Evolutionary conservation across 2,113 vertebrate species (phyloP), one percentile per base, ranked within the genome.

Genomic region (Glaucomys volans): DNA sequence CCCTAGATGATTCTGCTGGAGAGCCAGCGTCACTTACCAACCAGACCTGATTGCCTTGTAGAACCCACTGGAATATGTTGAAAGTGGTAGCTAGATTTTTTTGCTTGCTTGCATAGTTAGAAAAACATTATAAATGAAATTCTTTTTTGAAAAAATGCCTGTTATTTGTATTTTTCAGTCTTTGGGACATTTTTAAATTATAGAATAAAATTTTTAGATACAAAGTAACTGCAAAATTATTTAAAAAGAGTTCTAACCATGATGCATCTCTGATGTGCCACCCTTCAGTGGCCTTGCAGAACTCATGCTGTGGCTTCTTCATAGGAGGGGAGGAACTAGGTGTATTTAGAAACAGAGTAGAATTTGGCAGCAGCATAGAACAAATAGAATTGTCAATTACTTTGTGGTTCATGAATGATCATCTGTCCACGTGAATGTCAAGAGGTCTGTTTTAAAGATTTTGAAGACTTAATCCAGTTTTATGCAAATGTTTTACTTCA

Each of bases 161-260:
- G 84, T 77, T 30, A 16, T 97, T 97, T 97, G 81, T 82, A 87
- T 9, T 79, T 91, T 96, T 57, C 17, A 96, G 62, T 93, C 42
- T 96, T 96, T 80, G 88, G 92, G 92, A 97, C 92, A 69, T 95
- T 92, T 95, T 66, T 57, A 37, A 95, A 84, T 88, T 32, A 26
- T 95, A 92, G 94, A 54, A 87, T 92, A 96, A 74, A 84, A 92
- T 59, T 91, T 92, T 93, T 97, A 97, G 97, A 83, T 97, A 76
- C 1, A 1, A 67, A 94, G 87, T 95, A 94, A 93, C 72, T 87
- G 81, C 75, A 44, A 67, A 87, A 88, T 93, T 92, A 20, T 6
- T 74, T 74, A 54, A 82, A 90, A 26, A 87, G 89, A 97, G 0
- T 28, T 92, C 24, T 87, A 59, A 85, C 72, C 44, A 2, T 79